Percentiles rank a stretch among this genome's conserved stretches.
phyloP scores from a whole-genome alignment of 2,113 vertebrate species.

The Castor canadensis region DNA sequence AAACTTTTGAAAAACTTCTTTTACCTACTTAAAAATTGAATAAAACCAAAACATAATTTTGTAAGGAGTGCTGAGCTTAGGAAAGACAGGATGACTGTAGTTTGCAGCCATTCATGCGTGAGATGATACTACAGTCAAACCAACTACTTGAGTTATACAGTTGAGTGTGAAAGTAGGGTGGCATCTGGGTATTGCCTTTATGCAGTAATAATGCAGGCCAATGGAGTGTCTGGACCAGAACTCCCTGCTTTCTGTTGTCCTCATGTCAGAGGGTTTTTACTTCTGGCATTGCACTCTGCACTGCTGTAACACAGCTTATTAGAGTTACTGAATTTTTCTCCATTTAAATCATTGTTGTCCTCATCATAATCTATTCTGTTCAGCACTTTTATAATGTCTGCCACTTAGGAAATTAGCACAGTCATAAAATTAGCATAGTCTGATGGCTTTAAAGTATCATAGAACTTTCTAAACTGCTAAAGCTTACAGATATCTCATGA shows the following conservation, averaged over 20 bases:
- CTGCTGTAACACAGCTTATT: background rate
- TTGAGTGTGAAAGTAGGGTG: background rate
- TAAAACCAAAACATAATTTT: background rate
- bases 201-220: background rate
- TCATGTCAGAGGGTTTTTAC: background rate
- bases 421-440: slow-evolving; percentile 69
- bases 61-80: rapidly evolving
- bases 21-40: background rate
- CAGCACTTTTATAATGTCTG: slow-evolving; percentile 54
- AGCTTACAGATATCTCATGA: background rate
- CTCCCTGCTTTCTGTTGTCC: background rate
- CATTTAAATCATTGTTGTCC: slow-evolving; percentile 62
- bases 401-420: slow-evolving; percentile 61
- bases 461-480: slow-evolving; percentile 14
- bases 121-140: background rate
- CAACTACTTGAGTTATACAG: background rate
- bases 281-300: background rate
- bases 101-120: too few relatives aligned
- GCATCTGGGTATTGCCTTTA: background rate
- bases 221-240: background rate
- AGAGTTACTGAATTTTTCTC: slow-evolving; percentile 12
- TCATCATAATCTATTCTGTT: slow-evolving; percentile 56
- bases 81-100: background rate
- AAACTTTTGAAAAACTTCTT: background rate
- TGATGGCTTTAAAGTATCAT: slow-evolving; percentile 48